Percentiles rank a stretch among this genome's conserved stretches.
phyloP scores from a whole-genome alignment of 2,797 vertebrate genomes.

The Champsocephalus esox region DNA sequence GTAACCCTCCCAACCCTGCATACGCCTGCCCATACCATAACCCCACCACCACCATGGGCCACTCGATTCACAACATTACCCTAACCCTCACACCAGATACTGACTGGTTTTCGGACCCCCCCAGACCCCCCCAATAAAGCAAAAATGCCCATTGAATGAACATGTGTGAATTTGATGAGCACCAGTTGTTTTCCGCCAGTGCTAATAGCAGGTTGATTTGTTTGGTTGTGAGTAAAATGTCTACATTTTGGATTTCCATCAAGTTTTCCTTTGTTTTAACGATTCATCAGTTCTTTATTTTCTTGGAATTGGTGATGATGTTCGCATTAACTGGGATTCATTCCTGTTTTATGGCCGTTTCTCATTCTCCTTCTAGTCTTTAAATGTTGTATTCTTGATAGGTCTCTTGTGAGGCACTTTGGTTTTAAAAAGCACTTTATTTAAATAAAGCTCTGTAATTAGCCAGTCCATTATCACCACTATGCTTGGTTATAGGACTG shows the following conservation, averaged over 20 bases:
- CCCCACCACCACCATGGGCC: too few species aligned
- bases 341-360: constrained; percentile 13
- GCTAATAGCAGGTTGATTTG: not conserved
- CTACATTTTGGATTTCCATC: not conserved
- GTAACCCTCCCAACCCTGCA: too few species aligned
- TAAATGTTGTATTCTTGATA: constrained; percentile 22
- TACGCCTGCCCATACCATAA: too few species aligned
- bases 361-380: constrained; percentile 5
- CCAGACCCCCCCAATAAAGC: too few species aligned
- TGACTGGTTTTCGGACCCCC: too few species aligned
- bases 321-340: not conserved
- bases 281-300: not conserved
- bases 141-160: not conserved
- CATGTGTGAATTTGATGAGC: not conserved
- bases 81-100: too few species aligned
- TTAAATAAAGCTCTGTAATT: constrained; percentile 33
- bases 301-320: not conserved
- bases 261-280: not conserved
- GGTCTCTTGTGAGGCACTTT: constrained; percentile 20
- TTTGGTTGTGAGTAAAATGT: not conserved
- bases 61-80: too few species aligned
- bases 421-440: constrained; percentile 26
- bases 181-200: not conserved
- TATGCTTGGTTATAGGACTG: constrained; percentile 24
- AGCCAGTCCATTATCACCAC: constrained; percentile 35